A percentile compares a stretch with the other conserved stretches of the same genome.
Conservation (phyloP, 2,797 vertebrate species). For the Gastrophryne carolinensis region DNA sequence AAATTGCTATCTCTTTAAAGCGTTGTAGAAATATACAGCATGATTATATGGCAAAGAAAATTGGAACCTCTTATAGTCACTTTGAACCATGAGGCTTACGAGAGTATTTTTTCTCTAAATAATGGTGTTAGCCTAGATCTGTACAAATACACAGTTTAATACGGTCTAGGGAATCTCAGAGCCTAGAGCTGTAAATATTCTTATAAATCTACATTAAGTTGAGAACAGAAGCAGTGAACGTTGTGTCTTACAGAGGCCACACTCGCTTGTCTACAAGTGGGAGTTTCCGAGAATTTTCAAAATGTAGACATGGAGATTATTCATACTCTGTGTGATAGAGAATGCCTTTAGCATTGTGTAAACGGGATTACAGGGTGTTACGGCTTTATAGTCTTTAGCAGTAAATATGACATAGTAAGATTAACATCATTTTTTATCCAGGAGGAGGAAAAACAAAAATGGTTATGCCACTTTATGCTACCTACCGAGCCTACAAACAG, state of each 20-base stretch:
- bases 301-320: too few species aligned
- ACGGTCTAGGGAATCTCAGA: too few species aligned
- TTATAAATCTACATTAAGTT: not conserved
- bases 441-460: not conserved
- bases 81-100: too few species aligned
- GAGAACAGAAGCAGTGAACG: not conserved
- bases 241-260: not conserved
- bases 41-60: too few species aligned
- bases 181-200: too few species aligned
- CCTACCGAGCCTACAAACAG: not conserved
- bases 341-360: not conserved
- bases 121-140: too few species aligned
- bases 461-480: constrained; percentile 17
- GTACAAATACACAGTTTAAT: too few species aligned
- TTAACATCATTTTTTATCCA: constrained; percentile 15
- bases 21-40: too few species aligned
- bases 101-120: too few species aligned
- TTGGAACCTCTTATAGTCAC: too few species aligned
- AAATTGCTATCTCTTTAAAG: too few species aligned
- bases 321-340: not conserved
- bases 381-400: not conserved
- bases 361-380: not conserved
- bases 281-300: not conserved
- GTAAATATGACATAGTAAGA: not conserved
- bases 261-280: not conserved